Evolutionary conservation across 1,140 invertebrate genomes (phyloP).

Genomic region (Eriocheir sinensis): DNA sequence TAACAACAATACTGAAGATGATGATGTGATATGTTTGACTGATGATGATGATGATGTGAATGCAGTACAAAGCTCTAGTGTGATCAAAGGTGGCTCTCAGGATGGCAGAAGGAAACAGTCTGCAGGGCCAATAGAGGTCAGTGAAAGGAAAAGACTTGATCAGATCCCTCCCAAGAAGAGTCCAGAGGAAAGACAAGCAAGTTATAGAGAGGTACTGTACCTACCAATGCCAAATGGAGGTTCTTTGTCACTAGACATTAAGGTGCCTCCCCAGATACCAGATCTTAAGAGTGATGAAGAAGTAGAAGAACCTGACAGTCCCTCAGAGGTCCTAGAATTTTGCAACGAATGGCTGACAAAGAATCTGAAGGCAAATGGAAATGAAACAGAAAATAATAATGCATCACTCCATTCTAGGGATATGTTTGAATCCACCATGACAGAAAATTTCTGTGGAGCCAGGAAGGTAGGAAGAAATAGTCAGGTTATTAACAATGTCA

Average conservation of each 20-base stretch:
- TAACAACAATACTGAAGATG: background rate
- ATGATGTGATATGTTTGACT: conserved; percentile 29
- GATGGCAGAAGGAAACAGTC: background rate
- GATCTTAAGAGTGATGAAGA: background rate
- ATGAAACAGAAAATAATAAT: background rate
- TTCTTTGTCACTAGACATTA: background rate
- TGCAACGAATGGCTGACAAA: conserved; percentile 46
- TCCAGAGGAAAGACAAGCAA: background rate
- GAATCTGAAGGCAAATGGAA: background rate
- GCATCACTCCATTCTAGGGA: background rate
- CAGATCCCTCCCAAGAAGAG: background rate
- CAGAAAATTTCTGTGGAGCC: background rate
- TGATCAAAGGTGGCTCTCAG: background rate
- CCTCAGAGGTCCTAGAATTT: conserved; percentile 47
- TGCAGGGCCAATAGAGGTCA: background rate
- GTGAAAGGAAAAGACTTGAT: background rate
- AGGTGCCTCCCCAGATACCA: background rate
- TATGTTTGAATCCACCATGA: background rate
- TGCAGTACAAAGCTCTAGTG: background rate
- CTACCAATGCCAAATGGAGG: background rate
- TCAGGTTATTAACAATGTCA: background rate
- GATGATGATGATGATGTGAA: conserved; percentile 32
- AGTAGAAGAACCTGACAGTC: conserved; percentile 50
- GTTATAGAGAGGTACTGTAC: background rate
- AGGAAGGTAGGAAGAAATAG: background rate